Base-by-base conservation (phyloP, 2,797 vertebrate species). In the Rhynchotus rufescens region DNA sequence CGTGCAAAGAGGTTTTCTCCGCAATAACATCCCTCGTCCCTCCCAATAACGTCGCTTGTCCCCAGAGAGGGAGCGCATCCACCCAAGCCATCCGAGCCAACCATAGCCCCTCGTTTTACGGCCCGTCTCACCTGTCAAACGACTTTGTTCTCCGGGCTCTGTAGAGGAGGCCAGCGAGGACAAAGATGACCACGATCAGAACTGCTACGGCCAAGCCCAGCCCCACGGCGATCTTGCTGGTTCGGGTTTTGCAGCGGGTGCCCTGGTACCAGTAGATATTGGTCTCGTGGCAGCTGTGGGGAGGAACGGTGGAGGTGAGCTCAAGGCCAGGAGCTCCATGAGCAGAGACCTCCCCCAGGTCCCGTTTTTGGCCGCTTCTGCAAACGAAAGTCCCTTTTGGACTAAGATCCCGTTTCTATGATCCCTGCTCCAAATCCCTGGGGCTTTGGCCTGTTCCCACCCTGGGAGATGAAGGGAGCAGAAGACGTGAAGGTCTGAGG, bases 161-260 rank as follows among this genome's bases (percentile, higher is more conserved):
- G 66, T 60, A 61, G 36, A 68, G 34, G 34, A 59, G n/a, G 77
- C 47, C 0, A 2, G 34, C 6, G 4, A 80, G 52, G 54, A 49
- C 0, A 2, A 11, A 1, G 6, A 59, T 28, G 1, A 0, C 8
- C 3, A 3, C 1, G 8, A 23, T 14, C 45, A 81, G 19, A 28
- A 40, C 2, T 0, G 22, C 77, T 44, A 60, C 12, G 0, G 65
- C 34, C 54, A 40, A 40, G 10, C 54, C 65, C 52, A 80, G 38
- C 12, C 77, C 65, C 77, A 60, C 54, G 0, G 3, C 77, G 42
- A 40, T 8, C 54, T 80, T 80, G 77, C 22, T 68, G 65, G 49
- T 21, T 12, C 22, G 22, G 32, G 6, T 49, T 28, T 17, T 21
- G 34, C 77, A 60, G 16, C 17, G 10, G 25, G 68, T 1, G 0